Evolutionary conservation across 2,797 vertebrate species (phyloP).

Genomic region (Balearica regulorum): DNA sequence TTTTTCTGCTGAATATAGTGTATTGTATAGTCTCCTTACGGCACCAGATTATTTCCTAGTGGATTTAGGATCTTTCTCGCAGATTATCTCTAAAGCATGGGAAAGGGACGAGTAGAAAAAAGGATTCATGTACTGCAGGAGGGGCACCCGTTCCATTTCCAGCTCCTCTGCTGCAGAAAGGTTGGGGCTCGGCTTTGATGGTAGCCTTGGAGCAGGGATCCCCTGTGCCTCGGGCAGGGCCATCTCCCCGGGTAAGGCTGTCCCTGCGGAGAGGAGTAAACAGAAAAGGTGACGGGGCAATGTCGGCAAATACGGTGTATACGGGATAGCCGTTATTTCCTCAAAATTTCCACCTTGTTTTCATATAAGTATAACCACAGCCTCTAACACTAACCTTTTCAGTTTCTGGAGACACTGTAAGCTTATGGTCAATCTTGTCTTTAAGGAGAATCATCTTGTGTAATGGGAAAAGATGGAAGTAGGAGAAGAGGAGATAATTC

Average conservation of each 20-base stretch:
- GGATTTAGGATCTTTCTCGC: background rate
- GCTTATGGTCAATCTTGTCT: background rate
- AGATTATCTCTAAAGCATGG: background rate
- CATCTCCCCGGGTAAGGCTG: background rate
- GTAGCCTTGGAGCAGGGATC: background rate
- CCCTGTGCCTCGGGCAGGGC: background rate
- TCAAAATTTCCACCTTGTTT: background rate
- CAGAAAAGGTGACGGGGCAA: background rate
- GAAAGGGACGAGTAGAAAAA: background rate
- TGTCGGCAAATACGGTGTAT: background rate
- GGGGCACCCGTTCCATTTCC: rapidly evolving
- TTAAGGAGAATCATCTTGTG: background rate
- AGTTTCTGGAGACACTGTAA: background rate
- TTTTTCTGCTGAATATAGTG: background rate
- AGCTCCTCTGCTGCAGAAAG: background rate
- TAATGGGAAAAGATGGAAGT: background rate
- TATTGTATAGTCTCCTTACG: background rate
- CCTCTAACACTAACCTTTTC: background rate
- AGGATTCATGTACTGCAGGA: background rate
- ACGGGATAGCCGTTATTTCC: background rate
- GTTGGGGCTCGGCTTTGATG: background rate
- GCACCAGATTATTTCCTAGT: background rate
- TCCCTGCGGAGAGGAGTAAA: background rate
- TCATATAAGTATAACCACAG: background rate
- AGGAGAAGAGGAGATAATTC: background rate